Conservation (phyloP, 2,797 vertebrate species). For the Odontamblyopus rebecca region DNA sequence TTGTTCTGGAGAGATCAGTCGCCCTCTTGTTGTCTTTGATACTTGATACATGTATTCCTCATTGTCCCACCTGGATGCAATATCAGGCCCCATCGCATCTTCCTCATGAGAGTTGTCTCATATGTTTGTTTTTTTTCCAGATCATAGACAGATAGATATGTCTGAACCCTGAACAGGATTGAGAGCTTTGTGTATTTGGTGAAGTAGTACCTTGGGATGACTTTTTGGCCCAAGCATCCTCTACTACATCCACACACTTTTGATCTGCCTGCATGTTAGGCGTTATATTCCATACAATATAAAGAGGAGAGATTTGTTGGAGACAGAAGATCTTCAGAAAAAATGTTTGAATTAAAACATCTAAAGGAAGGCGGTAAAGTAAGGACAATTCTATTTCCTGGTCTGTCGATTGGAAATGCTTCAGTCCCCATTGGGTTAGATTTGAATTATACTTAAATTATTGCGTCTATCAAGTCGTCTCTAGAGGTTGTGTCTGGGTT, state of each 20-base stretch:
- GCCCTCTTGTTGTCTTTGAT: conserved; percentile 58
- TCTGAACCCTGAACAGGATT: conserved; percentile 43
- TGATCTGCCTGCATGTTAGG: conserved; percentile 10
- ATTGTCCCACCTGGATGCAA: conserved; percentile 69
- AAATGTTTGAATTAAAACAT: conserved; percentile 14
- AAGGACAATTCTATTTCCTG: conserved; percentile 10
- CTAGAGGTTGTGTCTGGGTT: conserved; percentile 2
- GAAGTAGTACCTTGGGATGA: conserved; percentile 41
- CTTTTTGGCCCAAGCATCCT: conserved; percentile 38
- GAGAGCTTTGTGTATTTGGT: conserved; percentile 52
- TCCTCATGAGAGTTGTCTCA: conserved; percentile 40
- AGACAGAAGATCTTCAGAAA: neutral
- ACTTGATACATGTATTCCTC: conserved; percentile 69
- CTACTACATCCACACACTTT: conserved; percentile 25
- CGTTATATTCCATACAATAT: neutral
- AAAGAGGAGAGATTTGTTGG: neutral
- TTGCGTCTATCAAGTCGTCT: conserved; percentile 2
- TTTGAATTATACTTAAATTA: conserved; percentile 6
- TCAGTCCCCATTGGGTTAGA: conserved; percentile 1
- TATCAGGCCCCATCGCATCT: conserved; percentile 43
- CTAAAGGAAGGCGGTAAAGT: neutral
- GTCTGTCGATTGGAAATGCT: neutral
- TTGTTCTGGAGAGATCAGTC: conserved; percentile 64
- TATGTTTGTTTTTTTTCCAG: conserved; percentile 27
- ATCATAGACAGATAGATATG: conserved; percentile 40